Evolutionary conservation across 1,140 invertebrate genomes (phyloP).

Genomic region (Riptortus pedestris): DNA sequence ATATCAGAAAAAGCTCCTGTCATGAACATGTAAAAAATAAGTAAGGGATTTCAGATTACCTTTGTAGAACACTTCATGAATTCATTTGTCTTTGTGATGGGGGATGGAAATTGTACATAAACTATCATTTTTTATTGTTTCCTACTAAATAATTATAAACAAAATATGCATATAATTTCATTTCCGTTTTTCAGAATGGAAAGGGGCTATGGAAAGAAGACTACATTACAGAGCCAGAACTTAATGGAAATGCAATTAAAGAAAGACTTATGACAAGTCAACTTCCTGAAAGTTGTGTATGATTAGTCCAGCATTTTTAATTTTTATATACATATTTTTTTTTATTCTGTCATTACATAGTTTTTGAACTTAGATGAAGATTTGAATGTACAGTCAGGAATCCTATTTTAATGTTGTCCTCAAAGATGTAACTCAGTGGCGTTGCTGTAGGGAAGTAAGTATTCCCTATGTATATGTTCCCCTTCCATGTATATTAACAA

Average conservation of each 20-base stretch:
- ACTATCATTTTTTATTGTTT: neutral
- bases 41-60: too few species aligned
- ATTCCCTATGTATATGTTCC: neutral
- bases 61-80: too few species aligned
- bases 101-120: neutral
- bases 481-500: neutral
- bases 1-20: too few species aligned
- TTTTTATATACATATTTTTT: neutral
- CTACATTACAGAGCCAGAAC: conserved; percentile 31
- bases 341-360: neutral
- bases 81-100: neutral
- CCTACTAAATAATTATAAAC: neutral
- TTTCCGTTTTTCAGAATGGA: neutral
- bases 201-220: conserved; percentile 9
- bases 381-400: neutral
- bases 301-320: conserved; percentile 34
- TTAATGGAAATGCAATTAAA: conserved; percentile 61
- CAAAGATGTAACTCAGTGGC: neutral
- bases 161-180: neutral
- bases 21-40: too few species aligned
- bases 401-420: neutral
- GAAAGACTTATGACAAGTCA: conserved; percentile 60
- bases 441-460: neutral
- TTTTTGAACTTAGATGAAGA: conserved; percentile 10
- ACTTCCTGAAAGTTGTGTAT: conserved; percentile 64